phyloP scores from a whole-genome alignment of 2,797 vertebrate genomes.

The Silurus aristotelis region DNA sequence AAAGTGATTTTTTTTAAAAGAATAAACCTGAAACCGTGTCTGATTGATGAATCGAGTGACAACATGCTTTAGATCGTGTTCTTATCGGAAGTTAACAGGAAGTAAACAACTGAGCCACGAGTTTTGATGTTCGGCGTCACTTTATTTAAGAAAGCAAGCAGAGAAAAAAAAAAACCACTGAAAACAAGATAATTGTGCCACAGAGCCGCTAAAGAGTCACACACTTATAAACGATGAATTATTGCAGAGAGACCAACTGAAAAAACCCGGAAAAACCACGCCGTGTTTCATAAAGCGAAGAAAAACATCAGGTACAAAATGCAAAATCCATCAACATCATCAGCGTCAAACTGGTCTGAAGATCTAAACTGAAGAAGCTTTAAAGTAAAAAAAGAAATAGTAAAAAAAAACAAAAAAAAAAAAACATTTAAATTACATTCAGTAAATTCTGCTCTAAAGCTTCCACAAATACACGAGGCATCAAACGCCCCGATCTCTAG shows the following conservation, averaged over 20 bases:
- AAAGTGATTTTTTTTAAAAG: not conserved
- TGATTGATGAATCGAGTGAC: not conserved
- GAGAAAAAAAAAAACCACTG: constrained; percentile 63
- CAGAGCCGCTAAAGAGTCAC: constrained; percentile 66
- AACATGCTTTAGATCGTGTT: not conserved
- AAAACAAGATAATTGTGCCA: constrained; percentile 74
- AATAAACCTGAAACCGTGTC: not conserved
- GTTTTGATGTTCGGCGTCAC: constrained; percentile 53
- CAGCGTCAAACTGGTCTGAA: not conserved
- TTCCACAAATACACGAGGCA: not conserved
- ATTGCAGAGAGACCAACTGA: constrained; percentile 77
- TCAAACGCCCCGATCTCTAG: not conserved
- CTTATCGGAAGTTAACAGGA: not conserved
- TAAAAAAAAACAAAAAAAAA: not conserved
- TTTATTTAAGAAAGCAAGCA: constrained; percentile 82
- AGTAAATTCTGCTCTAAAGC: not conserved
- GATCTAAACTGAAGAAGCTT: constrained; percentile 18
- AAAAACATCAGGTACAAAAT: constrained; percentile 71
- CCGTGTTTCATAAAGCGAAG: constrained; percentile 36
- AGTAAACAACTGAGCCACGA: no score
- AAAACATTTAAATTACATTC: not conserved
- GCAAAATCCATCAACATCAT: constrained; percentile 66
- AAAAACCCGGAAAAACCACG: constrained; percentile 73
- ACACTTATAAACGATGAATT: constrained; percentile 77
- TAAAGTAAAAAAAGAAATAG: not conserved